Conservation (phyloP, 2,113 vertebrate genomes). For the Melanostigma gelatinosum region DNA sequence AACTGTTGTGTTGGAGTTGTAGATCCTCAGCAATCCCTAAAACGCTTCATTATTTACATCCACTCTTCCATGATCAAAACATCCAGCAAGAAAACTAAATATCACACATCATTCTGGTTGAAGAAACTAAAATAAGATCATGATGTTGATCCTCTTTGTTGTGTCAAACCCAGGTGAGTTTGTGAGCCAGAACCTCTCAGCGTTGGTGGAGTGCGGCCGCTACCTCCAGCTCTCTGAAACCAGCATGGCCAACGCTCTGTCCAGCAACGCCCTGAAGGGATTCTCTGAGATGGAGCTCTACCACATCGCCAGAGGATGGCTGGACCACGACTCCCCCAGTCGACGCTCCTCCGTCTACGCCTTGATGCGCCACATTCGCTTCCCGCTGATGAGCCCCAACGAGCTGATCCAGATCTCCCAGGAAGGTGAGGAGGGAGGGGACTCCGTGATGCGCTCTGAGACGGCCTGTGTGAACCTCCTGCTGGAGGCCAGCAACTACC, state of each 20-base stretch:
- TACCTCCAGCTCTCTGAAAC: slow-evolving; percentile 78
- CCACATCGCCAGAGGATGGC: slow-evolving; percentile 79
- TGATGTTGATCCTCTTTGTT: neutral
- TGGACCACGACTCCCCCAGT: slow-evolving; percentile 67
- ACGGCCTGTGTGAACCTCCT: slow-evolving; percentile 85
- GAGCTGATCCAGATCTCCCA: slow-evolving; percentile 86
- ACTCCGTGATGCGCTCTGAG: slow-evolving; percentile 80
- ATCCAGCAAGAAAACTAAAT: neutral
- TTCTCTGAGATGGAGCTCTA: slow-evolving; percentile 85
- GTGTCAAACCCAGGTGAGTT: slow-evolving; percentile 66
- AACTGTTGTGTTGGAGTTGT: neutral
- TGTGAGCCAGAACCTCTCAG: slow-evolving; percentile 80
- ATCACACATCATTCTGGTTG: neutral
- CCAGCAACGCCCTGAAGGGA: slow-evolving; percentile 79
- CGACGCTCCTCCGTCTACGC: slow-evolving; percentile 68
- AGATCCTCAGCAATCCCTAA: too few species aligned
- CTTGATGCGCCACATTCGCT: slow-evolving; percentile 84
- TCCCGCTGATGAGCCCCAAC: slow-evolving; percentile 83
- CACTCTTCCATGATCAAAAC: neutral
- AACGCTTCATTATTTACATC: neutral
- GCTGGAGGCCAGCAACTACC: slow-evolving; percentile 88
- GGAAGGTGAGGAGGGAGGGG: slow-evolving; percentile 70
- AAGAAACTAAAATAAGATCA: neutral
- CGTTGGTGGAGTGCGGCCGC: slow-evolving; percentile 68
- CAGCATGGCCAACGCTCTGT: slow-evolving; percentile 75